Evolutionary conservation across 2,113 vertebrate species (phyloP), one percentile per base, ranked within the genome.

Genomic region (Polypterus senegalus): DNA sequence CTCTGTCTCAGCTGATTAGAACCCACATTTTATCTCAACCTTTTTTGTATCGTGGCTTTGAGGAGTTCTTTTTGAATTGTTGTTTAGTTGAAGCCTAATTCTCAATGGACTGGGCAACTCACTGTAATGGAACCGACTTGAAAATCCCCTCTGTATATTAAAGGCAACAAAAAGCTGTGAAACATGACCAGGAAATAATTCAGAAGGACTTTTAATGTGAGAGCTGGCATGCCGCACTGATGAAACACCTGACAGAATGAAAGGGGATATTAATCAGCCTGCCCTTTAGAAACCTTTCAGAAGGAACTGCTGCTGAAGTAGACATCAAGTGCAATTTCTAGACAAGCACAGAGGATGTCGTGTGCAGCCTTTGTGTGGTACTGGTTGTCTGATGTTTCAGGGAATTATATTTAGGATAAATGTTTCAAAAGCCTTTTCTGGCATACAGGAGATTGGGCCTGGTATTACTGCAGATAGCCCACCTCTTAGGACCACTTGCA

Each of bases 161-260:
- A 60, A 58, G 48, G 10, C 59, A 44, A 57, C 54, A 62, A 46
- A 57, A 44, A 48, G 54, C 10, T 57, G 43, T 46, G 54, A 61
- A 65, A 43, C 54, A 48, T 5, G 46, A 1, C 48, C 27, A 27
- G 46, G 56, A 57, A 57, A 57, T 57, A 57, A 57, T 61, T 54
- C 60, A 61, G 60, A 48, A 49, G 48, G 48, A 51, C 54, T 51
- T 65, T 61, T 61, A 60, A 61, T 65, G 59, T 49, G n/a, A 44
- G 43, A 49, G 59, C 52, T 47, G 45, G 60, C 7, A 8, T 54
- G 44, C 49, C 54, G 27, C 11, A 10, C 54, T 53, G 58, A 66
- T 61, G 55, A 61, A 62, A 61, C 7, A 66, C 44, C 54, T 49
- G 48, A 27, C 54, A 51, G 43, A 52, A 60, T 44, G 44, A 55